These are phyloP conservation scores for Papilio polytes DNA, from an alignment of 1,140 invertebrate species.

Conservation along the genomic window DNA sequence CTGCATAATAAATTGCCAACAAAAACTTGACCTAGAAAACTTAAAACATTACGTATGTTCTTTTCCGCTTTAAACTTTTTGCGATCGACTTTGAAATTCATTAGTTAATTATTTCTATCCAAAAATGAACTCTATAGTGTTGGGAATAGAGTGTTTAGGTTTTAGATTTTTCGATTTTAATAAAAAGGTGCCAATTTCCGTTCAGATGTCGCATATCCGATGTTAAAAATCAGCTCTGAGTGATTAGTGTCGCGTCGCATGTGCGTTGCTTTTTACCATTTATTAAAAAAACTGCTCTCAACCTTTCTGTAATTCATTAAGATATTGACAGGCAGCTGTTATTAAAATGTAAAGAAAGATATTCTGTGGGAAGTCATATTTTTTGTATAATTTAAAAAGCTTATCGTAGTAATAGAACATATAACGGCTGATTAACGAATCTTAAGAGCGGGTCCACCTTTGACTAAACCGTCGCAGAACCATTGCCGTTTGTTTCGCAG, in stretches of 20 bases:
- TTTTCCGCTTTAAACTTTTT: slow-evolving; percentile 52
- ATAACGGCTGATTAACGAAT: too few relatives aligned
- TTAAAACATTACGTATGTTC: slow-evolving; percentile 70
- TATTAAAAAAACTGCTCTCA: slow-evolving; percentile 59
- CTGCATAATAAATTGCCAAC: slow-evolving; percentile 79
- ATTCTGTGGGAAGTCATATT: slow-evolving; percentile 4
- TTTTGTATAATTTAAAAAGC: neutral
- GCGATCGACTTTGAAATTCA: slow-evolving; percentile 9
- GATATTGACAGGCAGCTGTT: slow-evolving; percentile 68
- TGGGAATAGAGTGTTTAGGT: slow-evolving; percentile 22
- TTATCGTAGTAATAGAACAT: neutral
- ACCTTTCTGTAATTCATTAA: slow-evolving; percentile 64
- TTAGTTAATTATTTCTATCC: slow-evolving; percentile 2
- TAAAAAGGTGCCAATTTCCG: slow-evolving; percentile 82
- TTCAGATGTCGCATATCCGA: slow-evolving; percentile 76
- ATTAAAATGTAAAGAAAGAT: slow-evolving; percentile 41
- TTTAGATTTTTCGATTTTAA: slow-evolving; percentile 42
- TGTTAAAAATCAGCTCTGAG: slow-evolving; percentile 74
- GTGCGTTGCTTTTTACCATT: slow-evolving; percentile 70
- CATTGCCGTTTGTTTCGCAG: too few relatives aligned
- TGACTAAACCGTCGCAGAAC: too few relatives aligned
- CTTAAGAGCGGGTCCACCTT: too few relatives aligned
- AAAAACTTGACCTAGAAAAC: slow-evolving; percentile 81
- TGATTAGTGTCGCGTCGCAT: slow-evolving; percentile 78
- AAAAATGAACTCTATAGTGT: slow-evolving; percentile 45